phyloP scores from a whole-genome alignment of 2,113 vertebrate species.

The Melanostigma gelatinosum region DNA sequence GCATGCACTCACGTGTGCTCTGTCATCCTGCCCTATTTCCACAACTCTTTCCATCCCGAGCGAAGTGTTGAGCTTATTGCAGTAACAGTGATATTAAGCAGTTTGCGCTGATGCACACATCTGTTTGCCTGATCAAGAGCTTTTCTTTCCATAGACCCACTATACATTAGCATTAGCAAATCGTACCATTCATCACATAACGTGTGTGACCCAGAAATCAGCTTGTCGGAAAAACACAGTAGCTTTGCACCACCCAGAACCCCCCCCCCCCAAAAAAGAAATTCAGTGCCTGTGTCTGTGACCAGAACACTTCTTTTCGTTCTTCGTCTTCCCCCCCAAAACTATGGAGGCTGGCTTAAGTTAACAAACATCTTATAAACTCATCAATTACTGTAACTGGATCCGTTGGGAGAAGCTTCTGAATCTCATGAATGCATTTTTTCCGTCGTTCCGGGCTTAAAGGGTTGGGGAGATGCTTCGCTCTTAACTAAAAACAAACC shows the following conservation, averaged over 20 bases:
- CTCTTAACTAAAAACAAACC: constrained; percentile 14
- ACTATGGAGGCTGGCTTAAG: constrained; percentile 69
- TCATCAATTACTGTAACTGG: constrained; percentile 82
- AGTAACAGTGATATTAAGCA: constrained; percentile 77
- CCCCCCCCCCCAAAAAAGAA: not conserved
- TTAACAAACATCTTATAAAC: constrained; percentile 80
- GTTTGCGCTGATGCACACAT: constrained; percentile 76
- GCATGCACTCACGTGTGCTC: constrained; percentile 58
- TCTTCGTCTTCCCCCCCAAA: constrained; percentile 44
- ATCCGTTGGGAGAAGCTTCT: constrained; percentile 77
- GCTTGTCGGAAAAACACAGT: constrained; percentile 71
- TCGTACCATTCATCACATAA: constrained; percentile 68
- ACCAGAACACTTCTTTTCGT: constrained; percentile 60
- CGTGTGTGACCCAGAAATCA: constrained; percentile 48
- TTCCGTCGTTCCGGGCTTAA: constrained; percentile 66
- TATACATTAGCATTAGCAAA: constrained; percentile 66
- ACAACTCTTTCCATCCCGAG: constrained; percentile 77
- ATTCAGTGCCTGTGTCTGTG: constrained; percentile 22
- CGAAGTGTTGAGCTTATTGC: constrained; percentile 78
- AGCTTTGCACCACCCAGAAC: constrained; percentile 43
- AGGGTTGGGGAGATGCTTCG: constrained; percentile 49
- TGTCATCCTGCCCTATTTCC: constrained; percentile 71
- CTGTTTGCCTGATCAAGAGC: constrained; percentile 81
- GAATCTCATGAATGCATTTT: constrained; percentile 80
- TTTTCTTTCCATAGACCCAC: constrained; percentile 58